phyloP scores from a whole-genome alignment of 2,797 vertebrate species.

The Thunnus albacares region DNA sequence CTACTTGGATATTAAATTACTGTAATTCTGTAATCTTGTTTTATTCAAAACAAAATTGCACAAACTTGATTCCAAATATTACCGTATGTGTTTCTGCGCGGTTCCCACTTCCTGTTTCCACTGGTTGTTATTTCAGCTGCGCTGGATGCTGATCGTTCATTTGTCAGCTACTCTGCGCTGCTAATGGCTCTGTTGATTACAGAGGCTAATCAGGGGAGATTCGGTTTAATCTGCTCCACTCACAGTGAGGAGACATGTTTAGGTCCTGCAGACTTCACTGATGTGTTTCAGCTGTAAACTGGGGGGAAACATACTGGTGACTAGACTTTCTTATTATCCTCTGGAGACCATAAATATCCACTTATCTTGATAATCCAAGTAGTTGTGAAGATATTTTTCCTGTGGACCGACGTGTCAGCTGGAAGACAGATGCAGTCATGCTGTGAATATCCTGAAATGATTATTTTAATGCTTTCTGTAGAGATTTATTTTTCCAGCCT shows the following conservation, averaged over 20 bases:
- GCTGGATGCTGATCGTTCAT: neutral
- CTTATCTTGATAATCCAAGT: neutral
- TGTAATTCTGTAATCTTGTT: no score
- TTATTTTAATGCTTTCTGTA: neutral
- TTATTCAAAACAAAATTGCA: no score
- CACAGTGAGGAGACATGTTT: neutral
- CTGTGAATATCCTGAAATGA: neutral
- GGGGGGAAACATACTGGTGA: no score
- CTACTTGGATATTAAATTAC: no score
- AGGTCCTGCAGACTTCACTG: neutral
- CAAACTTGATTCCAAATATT: neutral
- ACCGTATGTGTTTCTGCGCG: neutral
- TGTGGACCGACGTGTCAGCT: neutral
- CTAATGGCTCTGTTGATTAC: slow-evolving; percentile 18
- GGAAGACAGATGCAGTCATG: neutral
- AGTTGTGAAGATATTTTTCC: neutral
- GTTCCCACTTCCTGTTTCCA: slow-evolving; percentile 27
- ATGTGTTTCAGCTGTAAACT: slow-evolving; percentile 9
- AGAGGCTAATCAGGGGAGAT: slow-evolving; percentile 6
- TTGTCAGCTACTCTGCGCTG: neutral
- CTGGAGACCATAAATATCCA: no score
- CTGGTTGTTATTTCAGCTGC: slow-evolving; percentile 13
- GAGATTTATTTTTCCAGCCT: neutral
- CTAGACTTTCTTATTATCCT: no score
- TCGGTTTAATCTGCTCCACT: neutral